phyloP scores from a whole-genome alignment of 2,888 invertebrate species.

The Erynnis tages region DNA sequence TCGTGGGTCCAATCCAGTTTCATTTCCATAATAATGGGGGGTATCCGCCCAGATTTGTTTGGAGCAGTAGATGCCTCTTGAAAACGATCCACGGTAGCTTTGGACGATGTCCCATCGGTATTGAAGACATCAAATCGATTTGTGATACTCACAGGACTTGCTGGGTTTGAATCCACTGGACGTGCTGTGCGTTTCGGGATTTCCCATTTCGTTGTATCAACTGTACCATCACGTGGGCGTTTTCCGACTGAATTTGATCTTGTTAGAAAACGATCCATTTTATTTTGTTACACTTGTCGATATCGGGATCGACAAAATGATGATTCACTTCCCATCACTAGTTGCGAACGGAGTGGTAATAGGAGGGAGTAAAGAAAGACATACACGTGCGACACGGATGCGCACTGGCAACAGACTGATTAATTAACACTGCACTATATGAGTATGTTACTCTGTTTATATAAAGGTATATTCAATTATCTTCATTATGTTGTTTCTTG shows the following conservation, averaged over 20 bases:
- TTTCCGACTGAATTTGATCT: background rate
- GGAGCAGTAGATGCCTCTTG: background rate
- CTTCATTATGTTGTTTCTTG: too few relatives aligned
- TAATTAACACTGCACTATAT: too few relatives aligned
- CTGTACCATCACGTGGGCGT: background rate
- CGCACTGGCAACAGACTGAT: too few relatives aligned
- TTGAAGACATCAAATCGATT: background rate
- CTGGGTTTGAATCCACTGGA: background rate
- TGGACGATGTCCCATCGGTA: background rate
- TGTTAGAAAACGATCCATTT: background rate
- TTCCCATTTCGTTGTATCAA: background rate
- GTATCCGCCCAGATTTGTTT: background rate
- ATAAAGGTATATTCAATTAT: too few relatives aligned
- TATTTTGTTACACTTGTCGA: background rate
- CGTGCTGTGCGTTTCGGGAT: background rate
- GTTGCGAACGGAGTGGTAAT: too few relatives aligned
- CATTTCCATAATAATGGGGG: background rate
- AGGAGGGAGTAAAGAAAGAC: too few relatives aligned
- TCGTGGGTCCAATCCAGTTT: background rate
- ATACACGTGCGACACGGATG: too few relatives aligned
- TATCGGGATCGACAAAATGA: background rate
- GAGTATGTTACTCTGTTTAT: too few relatives aligned
- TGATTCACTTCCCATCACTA: background rate
- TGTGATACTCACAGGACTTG: background rate
- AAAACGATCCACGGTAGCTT: background rate